These are phyloP conservation scores for Anguilla marmorata DNA, from an alignment of 2,797 vertebrate species.

Conservation along the genomic window DNA sequence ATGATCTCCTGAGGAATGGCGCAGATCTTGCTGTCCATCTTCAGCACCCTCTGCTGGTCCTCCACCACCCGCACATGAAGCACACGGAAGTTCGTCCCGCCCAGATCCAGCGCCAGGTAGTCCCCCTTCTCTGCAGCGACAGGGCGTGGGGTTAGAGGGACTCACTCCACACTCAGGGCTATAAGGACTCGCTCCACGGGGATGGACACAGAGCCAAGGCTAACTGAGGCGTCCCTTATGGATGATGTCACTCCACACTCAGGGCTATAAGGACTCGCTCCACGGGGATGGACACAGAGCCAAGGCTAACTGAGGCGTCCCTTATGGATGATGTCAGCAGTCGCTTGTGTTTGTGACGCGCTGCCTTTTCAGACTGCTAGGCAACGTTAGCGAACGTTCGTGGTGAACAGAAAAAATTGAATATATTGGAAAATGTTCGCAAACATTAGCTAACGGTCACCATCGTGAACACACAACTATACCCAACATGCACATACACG, in stretches of 20 bases:
- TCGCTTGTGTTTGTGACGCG: not conserved
- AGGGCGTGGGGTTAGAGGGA: not conserved
- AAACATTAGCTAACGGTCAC: too few species aligned
- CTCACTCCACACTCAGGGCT: not conserved
- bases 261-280: not conserved
- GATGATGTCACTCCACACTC: not conserved
- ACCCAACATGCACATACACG: not conserved
- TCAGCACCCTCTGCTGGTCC: constrained; percentile 54
- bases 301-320: not conserved
- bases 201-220: not conserved
- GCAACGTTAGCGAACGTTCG: too few species aligned
- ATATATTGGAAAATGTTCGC: too few species aligned
- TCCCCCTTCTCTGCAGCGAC: constrained; percentile 72
- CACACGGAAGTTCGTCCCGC: constrained; percentile 71
- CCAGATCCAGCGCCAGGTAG: constrained; percentile 79
- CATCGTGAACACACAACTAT: not conserved
- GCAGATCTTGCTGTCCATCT: constrained; percentile 64
- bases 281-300: not conserved
- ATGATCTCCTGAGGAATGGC: constrained; percentile 64
- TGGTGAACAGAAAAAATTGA: too few species aligned
- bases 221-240: not conserved
- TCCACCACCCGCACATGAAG: constrained; percentile 69
- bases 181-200: not conserved
- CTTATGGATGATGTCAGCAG: not conserved
- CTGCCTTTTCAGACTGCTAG: too few species aligned